These are phyloP conservation scores for Clupea harengus DNA, from an alignment of 2,113 vertebrate species.

Conservation along the genomic window DNA sequence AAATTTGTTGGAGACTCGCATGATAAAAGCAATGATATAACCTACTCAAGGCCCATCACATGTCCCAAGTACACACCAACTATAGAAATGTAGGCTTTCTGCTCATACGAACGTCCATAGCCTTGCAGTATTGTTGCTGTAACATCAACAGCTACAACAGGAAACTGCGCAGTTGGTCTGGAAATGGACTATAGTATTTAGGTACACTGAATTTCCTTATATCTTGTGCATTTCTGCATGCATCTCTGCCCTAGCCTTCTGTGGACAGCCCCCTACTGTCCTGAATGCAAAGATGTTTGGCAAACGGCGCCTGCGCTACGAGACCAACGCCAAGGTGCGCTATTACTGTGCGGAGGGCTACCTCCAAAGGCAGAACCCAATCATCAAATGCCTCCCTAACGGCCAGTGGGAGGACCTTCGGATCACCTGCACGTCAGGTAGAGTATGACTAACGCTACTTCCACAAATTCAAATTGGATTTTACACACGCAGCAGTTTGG, in stretches of 20 bases:
- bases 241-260: slow-evolving; percentile 65
- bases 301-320: slow-evolving; percentile 72
- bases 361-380: slow-evolving; percentile 76
- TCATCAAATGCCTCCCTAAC: slow-evolving; percentile 76
- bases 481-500: background rate
- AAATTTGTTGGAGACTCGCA: background rate
- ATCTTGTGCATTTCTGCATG: background rate
- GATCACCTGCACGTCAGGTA: slow-evolving; percentile 79
- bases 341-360: slow-evolving; percentile 82
- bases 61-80: background rate
- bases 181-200: background rate
- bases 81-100: background rate
- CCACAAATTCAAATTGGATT: background rate
- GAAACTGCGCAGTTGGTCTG: background rate
- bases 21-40: background rate
- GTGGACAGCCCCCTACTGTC: slow-evolving; percentile 76
- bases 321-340: slow-evolving; percentile 74
- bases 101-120: background rate
- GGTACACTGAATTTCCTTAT: background rate
- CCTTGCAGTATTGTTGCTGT: background rate
- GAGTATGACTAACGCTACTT: slow-evolving; percentile 38
- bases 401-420: slow-evolving; percentile 83
- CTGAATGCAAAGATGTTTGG: slow-evolving; percentile 77
- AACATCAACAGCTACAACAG: background rate
- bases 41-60: background rate